phyloP scores from a whole-genome alignment of 1,140 invertebrate species.

The Conus ventricosus region DNA sequence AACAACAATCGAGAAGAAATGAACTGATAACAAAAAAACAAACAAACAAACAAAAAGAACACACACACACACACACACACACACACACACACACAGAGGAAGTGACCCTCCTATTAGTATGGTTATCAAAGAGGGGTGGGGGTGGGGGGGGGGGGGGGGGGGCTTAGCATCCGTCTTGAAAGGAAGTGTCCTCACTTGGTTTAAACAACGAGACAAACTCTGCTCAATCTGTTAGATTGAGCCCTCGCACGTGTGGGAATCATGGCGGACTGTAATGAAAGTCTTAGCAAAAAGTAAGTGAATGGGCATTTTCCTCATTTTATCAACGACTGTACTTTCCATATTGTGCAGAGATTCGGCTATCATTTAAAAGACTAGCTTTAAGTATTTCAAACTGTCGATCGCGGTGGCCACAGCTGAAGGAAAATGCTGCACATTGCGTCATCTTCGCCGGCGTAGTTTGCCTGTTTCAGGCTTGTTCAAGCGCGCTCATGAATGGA shows the following conservation, averaged over 20 bases:
- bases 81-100: too few relatives aligned
- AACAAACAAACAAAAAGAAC: too few relatives aligned
- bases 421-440: not conserved
- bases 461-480: too few relatives aligned
- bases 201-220: not conserved
- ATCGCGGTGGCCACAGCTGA: not conserved
- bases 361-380: not conserved
- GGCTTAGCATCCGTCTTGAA: too few relatives aligned
- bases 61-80: too few relatives aligned
- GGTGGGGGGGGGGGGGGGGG: too few relatives aligned
- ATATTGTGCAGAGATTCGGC: not conserved
- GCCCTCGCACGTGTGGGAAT: slow-evolving; percentile 41
- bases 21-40: too few relatives aligned
- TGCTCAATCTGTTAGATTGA: slow-evolving; percentile 17
- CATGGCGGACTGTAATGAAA: slow-evolving; percentile 44
- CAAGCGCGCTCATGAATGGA: too few relatives aligned
- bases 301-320: not conserved
- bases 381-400: not conserved
- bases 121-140: too few relatives aligned
- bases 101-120: too few relatives aligned
- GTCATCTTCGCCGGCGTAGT: not conserved
- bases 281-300: slow-evolving; percentile 48
- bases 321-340: not conserved
- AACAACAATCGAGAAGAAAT: too few relatives aligned
- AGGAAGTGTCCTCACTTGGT: slow-evolving; percentile 9